A percentile compares a stretch with the other conserved stretches of the same genome.
phyloP scores from a whole-genome alignment of 2,888 invertebrate species.

The Druceiella hillmani region DNA sequence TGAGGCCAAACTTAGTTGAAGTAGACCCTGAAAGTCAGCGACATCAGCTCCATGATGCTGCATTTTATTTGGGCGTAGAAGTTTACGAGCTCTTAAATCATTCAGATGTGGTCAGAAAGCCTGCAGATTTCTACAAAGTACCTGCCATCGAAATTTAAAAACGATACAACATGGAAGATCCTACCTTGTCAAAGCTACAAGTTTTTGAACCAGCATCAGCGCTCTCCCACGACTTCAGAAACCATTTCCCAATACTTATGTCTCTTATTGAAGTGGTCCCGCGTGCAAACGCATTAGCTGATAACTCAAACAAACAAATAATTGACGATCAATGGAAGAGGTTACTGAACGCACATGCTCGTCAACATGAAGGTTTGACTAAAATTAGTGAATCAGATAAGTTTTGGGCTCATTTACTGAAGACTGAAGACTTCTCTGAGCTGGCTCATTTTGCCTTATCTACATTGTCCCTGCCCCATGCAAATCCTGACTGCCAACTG shows the following conservation, averaged over 20 bases:
- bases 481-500: conserved; percentile 8
- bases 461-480: conserved; percentile 9
- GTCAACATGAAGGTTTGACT: conserved; percentile 13
- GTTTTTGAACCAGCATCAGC: conserved; percentile 14
- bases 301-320: conserved; percentile 17
- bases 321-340: conserved; percentile 14
- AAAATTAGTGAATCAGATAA: conserved; percentile 14
- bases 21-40: conserved; percentile 15
- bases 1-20: conserved; percentile 11
- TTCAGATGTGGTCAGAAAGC: conserved; percentile 10
- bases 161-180: conserved; percentile 18
- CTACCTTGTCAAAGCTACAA: conserved; percentile 17
- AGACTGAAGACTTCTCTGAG: conserved; percentile 15
- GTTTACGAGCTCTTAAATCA: conserved; percentile 14
- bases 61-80: conserved; percentile 14
- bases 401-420: conserved; percentile 16
- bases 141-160: conserved; percentile 17
- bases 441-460: conserved; percentile 9
- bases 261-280: conserved; percentile 15
- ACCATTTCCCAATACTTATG: conserved; percentile 7
- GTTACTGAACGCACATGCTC: conserved; percentile 10
- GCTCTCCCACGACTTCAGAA: conserved; percentile 7
- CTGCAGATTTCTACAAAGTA: conserved; percentile 14
- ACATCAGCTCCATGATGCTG: conserved; percentile 9
- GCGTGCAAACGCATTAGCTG: conserved; percentile 13